Base-by-base conservation (phyloP, 2,113 vertebrate species). In the Tapirus terrestris region DNA sequence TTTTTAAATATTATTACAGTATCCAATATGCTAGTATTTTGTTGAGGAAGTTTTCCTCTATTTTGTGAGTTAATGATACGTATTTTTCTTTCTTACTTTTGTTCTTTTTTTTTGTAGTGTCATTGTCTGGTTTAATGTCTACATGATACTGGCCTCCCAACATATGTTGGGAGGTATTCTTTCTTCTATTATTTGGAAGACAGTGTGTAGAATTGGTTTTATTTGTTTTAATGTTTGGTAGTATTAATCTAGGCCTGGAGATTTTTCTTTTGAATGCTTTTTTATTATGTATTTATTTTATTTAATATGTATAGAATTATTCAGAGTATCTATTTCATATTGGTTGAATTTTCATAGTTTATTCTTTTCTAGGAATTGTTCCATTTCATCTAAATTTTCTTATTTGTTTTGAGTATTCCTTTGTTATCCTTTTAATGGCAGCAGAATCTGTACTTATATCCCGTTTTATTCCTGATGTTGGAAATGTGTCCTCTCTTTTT, bases 241-340 rank as follows among this genome's bases (percentile, higher is more conserved):
- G 36, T 72, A 39, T 91, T 92, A 27, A 72, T 60, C 77, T 95
- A 65, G 33, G 29, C 23, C 70, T 91, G 58, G 63, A 70, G 70
- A 8, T n/a, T 90, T 45, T 53, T 56, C 56, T 67, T 92, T 33
- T 63, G 6, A n/a, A 63, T 94, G 27, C n/a, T 89, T 96, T 94
- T 94, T 92, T 67, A 60, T 72, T 97, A 82, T 76, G 29, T 95
- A 97, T 97, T 97, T 96, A 96, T 94, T 97, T 96, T 93, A 95
- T 97, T 97, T 96, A 92, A 88, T 72, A 88, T 31, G 20, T 89
- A 43, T 70, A 80, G 39, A 97, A 83, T n/a, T 94, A 61, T 80
- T 93, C 53, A 88, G 65, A 92, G 67, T 96, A 83, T 94, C 75
- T 89, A 21, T 86, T 96, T 95, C 67, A 68, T 82, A 87, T 86